Evolutionary conservation across 2,888 invertebrate genomes (phyloP).

Genomic region (Acleris cristana): DNA sequence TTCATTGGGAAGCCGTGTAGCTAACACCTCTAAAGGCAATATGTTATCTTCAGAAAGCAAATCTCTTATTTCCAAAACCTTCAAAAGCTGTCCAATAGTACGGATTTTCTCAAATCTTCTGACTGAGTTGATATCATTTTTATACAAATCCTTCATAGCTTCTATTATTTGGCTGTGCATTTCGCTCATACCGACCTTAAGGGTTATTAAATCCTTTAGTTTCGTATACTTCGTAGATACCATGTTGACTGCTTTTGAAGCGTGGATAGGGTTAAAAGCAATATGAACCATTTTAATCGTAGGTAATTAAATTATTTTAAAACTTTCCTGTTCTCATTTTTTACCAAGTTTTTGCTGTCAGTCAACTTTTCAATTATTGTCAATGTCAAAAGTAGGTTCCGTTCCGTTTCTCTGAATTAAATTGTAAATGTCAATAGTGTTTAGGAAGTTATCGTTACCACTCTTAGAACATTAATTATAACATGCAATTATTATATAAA

Average conservation of each 20-base stretch:
- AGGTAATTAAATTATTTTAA: neutral
- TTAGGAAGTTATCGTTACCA: too few species aligned
- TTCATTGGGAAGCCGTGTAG: constrained; percentile 52
- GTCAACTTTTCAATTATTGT: neutral
- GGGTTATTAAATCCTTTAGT: constrained; percentile 51
- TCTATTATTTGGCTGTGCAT: constrained; percentile 56
- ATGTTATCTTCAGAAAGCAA: constrained; percentile 67
- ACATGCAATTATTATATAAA: too few species aligned
- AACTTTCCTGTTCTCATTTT: neutral
- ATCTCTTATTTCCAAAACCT: constrained; percentile 67
- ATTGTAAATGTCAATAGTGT: too few species aligned
- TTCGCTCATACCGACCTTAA: constrained; percentile 56
- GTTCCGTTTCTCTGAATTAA: too few species aligned
- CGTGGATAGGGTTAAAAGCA: neutral
- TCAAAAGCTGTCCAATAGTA: constrained; percentile 62
- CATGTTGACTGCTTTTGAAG: constrained; percentile 20
- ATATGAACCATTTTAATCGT: constrained; percentile 22
- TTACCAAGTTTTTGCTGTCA: neutral
- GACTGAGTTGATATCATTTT: constrained; percentile 67
- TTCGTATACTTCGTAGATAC: constrained; percentile 36
- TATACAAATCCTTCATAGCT: constrained; percentile 63
- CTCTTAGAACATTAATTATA: too few species aligned
- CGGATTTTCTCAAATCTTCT: constrained; percentile 67
- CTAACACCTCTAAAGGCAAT: constrained; percentile 63
- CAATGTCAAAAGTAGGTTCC: too few species aligned